Evolutionary conservation across 1,140 invertebrate genomes (phyloP).

Genomic region (Bombus breviceps): DNA sequence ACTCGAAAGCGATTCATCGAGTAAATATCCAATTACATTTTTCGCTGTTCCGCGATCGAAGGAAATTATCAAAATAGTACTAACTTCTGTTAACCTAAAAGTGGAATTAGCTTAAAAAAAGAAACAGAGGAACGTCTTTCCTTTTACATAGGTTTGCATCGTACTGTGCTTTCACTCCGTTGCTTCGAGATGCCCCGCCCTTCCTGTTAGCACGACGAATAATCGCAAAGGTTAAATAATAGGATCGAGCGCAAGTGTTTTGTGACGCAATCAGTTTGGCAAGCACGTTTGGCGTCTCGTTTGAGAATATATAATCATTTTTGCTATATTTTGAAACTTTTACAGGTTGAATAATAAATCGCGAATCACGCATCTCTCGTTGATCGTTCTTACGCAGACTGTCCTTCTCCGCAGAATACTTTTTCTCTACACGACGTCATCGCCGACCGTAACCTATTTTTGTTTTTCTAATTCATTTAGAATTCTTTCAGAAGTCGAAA

Average conservation of each 20-base stretch:
- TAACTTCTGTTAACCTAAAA: too few species aligned
- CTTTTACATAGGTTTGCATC: neutral
- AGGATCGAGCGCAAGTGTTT: constrained; percentile 25
- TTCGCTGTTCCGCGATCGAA: neutral
- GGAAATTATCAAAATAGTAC: neutral
- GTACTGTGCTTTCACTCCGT: constrained; percentile 34
- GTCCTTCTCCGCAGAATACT: neutral
- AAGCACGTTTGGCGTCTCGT: neutral
- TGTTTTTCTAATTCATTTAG: neutral
- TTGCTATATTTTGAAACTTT: neutral
- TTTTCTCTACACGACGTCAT: neutral
- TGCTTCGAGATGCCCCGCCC: neutral
- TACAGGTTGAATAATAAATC: neutral
- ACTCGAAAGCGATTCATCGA: constrained; percentile 13
- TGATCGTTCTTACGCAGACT: too few species aligned
- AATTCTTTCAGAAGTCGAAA: neutral
- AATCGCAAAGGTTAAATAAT: constrained; percentile 23
- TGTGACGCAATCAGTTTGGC: constrained; percentile 1
- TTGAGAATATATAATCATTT: neutral
- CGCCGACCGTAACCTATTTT: neutral
- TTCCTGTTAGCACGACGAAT: constrained; percentile 3
- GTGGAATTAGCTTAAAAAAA: too few species aligned
- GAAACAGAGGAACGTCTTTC: neutral
- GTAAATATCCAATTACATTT: neutral
- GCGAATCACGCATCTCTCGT: too few species aligned